phyloP scores from a whole-genome alignment of 2,113 vertebrate species.

The Phylloscopus trochilus region DNA sequence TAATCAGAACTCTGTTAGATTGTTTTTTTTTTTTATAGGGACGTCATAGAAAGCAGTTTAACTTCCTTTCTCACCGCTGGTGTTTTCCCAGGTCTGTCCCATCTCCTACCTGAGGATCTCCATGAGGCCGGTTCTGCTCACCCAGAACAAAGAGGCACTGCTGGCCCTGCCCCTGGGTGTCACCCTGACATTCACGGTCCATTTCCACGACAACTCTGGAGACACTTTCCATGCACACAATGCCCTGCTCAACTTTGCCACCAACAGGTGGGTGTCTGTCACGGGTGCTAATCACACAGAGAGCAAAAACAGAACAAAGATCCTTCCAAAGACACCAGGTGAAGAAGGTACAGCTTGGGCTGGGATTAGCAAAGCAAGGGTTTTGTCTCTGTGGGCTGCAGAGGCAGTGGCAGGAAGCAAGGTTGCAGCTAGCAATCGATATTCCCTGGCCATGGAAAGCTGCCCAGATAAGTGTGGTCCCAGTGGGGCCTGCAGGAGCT shows the following conservation, averaged over 20 bases:
- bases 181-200: constrained; percentile 82
- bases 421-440: neutral
- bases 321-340: neutral
- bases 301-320: neutral
- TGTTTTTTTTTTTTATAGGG: neutral
- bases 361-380: neutral
- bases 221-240: constrained; percentile 87
- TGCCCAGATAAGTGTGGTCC: neutral
- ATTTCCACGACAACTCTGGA: constrained; percentile 85
- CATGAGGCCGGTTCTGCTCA: constrained; percentile 79
- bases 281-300: neutral
- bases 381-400: neutral
- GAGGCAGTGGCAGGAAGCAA: neutral
- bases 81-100: constrained; percentile 83
- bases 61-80: neutral
- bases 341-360: neutral
- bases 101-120: constrained; percentile 89
- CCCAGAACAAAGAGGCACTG: constrained; percentile 69
- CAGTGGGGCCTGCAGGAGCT: neutral
- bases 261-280: constrained; percentile 81
- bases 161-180: constrained; percentile 85
- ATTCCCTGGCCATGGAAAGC: neutral
- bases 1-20: neutral
- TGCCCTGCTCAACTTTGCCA: constrained; percentile 82
- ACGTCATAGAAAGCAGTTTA: neutral